Evolutionary conservation across 2,113 vertebrate species (phyloP).

Genomic region (Trematomus loennbergii): DNA sequence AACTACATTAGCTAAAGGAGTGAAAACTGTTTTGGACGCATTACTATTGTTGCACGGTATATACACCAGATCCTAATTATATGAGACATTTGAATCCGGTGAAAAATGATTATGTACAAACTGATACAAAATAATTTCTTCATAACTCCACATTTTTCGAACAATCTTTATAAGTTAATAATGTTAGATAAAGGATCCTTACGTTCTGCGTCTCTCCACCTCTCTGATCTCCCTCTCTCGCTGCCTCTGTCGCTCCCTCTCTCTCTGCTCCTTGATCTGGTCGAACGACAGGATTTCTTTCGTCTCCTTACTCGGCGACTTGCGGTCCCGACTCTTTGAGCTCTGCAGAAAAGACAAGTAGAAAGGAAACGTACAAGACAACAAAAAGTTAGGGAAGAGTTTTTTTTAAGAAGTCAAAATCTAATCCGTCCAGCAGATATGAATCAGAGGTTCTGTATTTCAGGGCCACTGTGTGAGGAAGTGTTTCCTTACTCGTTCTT

Average conservation of each 20-base stretch:
- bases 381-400: neutral
- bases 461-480: neutral
- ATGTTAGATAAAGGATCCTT: neutral
- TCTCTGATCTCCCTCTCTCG: slow-evolving; percentile 94
- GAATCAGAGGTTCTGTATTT: neutral
- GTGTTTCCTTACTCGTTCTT: slow-evolving; percentile 79
- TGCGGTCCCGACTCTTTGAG: slow-evolving; percentile 92
- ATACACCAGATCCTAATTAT: too few species aligned
- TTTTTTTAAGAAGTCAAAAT: neutral
- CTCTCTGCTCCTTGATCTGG: slow-evolving; percentile 97
- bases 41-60: too few species aligned
- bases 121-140: neutral
- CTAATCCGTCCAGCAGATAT: neutral
- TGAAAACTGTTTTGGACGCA: too few species aligned
- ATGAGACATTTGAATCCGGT: too few species aligned
- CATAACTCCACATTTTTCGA: neutral
- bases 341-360: slow-evolving; percentile 80
- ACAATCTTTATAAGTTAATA: neutral
- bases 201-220: slow-evolving; percentile 90
- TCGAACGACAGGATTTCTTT: slow-evolving; percentile 97
- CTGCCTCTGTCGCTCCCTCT: slow-evolving; percentile 93
- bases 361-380: neutral
- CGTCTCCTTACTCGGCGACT: slow-evolving; percentile 91
- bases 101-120: too few species aligned
- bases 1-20: too few species aligned